Conservation (phyloP, 2,888 invertebrate genomes). For the Cephus pygmeus region DNA sequence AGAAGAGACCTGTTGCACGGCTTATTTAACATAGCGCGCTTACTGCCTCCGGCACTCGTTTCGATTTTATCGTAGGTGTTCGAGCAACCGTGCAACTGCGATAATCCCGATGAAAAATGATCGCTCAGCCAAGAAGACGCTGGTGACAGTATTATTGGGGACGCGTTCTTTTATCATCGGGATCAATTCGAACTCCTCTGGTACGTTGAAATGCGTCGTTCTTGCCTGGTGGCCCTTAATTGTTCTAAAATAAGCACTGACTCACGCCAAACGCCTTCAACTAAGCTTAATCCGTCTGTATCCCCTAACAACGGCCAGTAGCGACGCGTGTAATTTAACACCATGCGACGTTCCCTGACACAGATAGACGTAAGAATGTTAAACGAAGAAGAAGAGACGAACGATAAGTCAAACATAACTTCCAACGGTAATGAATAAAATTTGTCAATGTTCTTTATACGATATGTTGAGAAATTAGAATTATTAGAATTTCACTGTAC, state of each 20-base stretch:
- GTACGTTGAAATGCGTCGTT: conserved; percentile 15
- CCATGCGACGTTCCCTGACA: not conserved
- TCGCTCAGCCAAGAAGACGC: not conserved
- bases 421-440: not conserved
- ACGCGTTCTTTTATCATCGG: conserved; percentile 9
- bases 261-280: conserved; percentile 38
- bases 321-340: not conserved
- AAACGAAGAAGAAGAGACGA: not conserved
- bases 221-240: conserved; percentile 37
- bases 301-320: conserved; percentile 1
- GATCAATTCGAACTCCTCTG: conserved; percentile 5
- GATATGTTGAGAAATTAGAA: not conserved
- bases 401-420: not conserved
- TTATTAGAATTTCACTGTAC: not conserved
- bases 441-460: not conserved
- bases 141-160: not conserved
- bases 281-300: conserved; percentile 37
- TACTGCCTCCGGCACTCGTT: conserved; percentile 16
- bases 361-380: not conserved
- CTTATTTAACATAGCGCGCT: conserved; percentile 24
- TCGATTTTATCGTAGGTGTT: not conserved
- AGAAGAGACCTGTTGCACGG: conserved; percentile 37
- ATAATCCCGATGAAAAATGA: not conserved
- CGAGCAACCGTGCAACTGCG: not conserved
- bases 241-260: conserved; percentile 49